Percentiles rank a stretch among this genome's conserved stretches.
phyloP scores from a whole-genome alignment of 2,888 invertebrate genomes.

The Panopea generosa region DNA sequence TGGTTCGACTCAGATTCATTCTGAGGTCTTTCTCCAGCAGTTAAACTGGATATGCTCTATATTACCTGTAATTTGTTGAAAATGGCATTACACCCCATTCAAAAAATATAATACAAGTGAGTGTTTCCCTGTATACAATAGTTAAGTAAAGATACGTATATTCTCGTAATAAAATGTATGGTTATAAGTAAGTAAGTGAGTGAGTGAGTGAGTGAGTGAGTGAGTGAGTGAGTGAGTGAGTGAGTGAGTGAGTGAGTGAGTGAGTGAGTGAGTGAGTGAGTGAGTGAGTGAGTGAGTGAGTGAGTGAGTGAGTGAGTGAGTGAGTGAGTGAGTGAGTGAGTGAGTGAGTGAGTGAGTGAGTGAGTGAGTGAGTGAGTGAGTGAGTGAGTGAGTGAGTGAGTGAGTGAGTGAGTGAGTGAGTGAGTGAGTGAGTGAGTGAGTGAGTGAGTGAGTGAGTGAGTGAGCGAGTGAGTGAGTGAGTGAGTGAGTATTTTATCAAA shows the following conservation, averaged over 20 bases:
- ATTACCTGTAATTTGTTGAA: too few species aligned
- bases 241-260: conserved; percentile 42
- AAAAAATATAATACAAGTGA: too few species aligned
- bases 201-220: conserved; percentile 23
- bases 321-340: conserved; percentile 17
- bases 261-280: conserved; percentile 40
- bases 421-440: conserved; percentile 18
- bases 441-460: conserved; percentile 8
- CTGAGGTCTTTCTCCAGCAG: too few species aligned
- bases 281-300: conserved; percentile 36
- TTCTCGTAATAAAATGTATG: too few species aligned
- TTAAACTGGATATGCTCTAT: too few species aligned
- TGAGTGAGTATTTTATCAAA: too few species aligned
- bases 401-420: conserved; percentile 38
- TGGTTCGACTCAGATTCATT: too few species aligned
- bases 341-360: conserved; percentile 32
- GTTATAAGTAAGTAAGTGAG: conserved; percentile 14
- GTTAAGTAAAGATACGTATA: too few species aligned
- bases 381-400: conserved; percentile 33
- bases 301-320: conserved; percentile 17
- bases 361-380: conserved; percentile 36
- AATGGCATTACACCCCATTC: too few species aligned
- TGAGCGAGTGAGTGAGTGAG: conserved; percentile 20
- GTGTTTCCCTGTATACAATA: too few species aligned
- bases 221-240: conserved; percentile 44